A percentile compares a stretch with the other conserved stretches of the same genome.
Evolutionary conservation across 2,888 invertebrate genomes (phyloP).

Genomic region (Ariolimax columbianus): DNA sequence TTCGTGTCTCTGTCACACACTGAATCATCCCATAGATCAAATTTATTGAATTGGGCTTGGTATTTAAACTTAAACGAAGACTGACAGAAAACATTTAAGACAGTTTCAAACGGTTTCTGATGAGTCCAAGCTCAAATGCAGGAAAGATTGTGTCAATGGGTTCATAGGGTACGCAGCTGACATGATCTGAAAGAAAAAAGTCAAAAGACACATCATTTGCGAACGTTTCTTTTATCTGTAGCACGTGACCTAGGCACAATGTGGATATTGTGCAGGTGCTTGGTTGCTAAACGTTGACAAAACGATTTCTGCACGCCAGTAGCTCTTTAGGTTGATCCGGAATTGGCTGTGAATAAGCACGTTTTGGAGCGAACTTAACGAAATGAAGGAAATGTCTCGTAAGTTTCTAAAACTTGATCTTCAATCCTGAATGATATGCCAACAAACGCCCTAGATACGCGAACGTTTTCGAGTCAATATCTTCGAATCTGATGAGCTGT

Average conservation of each 20-base stretch:
- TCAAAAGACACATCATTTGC: background rate
- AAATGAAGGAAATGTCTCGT: too few species aligned
- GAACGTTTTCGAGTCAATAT: too few species aligned
- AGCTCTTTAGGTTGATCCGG: background rate
- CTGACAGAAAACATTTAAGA: too few species aligned
- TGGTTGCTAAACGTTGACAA: background rate
- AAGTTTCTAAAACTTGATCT: too few species aligned
- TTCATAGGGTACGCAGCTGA: conserved; percentile 6
- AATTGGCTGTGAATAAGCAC: background rate
- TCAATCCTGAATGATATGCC: too few species aligned
- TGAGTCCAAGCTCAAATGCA: background rate
- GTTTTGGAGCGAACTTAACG: background rate
- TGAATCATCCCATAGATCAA: too few species aligned
- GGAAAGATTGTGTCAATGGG: conserved; percentile 1
- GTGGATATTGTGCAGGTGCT: background rate
- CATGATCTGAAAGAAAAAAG: background rate
- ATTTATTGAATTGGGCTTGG: too few species aligned
- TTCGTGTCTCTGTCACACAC: too few species aligned
- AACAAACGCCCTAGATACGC: too few species aligned
- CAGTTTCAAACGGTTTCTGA: too few species aligned
- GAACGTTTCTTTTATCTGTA: background rate
- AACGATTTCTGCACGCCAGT: background rate
- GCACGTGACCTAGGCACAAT: background rate
- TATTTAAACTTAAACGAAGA: too few species aligned
- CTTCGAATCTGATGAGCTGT: too few species aligned